Conservation (phyloP, 2,797 vertebrate species). For the Selene dorsalis region DNA sequence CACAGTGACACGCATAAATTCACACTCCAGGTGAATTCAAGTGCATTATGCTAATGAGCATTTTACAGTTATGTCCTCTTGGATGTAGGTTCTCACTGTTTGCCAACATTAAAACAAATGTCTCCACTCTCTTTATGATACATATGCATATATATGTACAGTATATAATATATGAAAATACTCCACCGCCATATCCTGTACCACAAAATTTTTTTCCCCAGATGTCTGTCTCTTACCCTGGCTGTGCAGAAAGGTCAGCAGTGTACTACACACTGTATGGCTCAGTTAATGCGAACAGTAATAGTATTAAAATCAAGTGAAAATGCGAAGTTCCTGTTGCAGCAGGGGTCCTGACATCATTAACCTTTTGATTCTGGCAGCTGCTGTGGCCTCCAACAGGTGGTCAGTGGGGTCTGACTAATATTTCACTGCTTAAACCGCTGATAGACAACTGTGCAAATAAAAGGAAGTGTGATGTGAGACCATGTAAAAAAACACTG, state of each 20-base stretch:
- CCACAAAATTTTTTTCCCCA: background rate
- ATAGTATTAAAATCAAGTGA: conserved; percentile 38
- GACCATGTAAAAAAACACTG: background rate
- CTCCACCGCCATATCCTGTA: background rate
- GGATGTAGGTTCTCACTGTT: background rate
- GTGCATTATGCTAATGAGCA: conserved; percentile 1
- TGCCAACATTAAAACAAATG: background rate
- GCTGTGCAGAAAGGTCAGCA: conserved; percentile 36
- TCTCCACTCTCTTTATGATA: background rate
- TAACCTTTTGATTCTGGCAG: conserved; percentile 69
- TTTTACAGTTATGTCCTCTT: background rate
- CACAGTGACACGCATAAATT: conserved; percentile 29
- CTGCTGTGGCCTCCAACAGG: conserved; percentile 50
- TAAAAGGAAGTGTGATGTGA: background rate
- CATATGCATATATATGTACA: too few relatives aligned
- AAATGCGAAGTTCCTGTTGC: conserved; percentile 35
- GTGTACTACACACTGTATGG: conserved; percentile 4
- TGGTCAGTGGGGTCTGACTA: conserved; percentile 28
- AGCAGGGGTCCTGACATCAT: conserved; percentile 53
- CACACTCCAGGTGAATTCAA: conserved; percentile 22
- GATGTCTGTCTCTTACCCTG: background rate
- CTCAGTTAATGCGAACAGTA: conserved; percentile 15
- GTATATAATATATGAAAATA: background rate
- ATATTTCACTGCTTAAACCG: conserved; percentile 25
- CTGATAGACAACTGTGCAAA: background rate